phyloP scores from a whole-genome alignment of 2,113 vertebrate genomes.

The Physeter macrocephalus region DNA sequence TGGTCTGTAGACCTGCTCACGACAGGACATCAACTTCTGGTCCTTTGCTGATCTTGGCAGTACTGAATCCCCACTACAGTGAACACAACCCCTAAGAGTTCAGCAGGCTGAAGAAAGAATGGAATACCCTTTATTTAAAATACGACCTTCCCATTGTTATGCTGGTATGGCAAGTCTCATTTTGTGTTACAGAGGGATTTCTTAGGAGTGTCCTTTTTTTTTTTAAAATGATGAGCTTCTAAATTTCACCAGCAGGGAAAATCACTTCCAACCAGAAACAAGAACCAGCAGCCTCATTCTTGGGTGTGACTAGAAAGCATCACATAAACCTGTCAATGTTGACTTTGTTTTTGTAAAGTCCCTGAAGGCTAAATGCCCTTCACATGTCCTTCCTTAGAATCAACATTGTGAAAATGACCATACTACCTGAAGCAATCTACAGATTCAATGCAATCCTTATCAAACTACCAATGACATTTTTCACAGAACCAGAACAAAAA shows the following conservation, averaged over 20 bases:
- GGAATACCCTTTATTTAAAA: not conserved
- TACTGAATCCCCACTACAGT: too few species aligned
- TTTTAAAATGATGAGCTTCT: not conserved
- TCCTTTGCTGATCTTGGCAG: not conserved
- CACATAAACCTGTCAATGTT: not conserved
- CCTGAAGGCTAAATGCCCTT: not conserved
- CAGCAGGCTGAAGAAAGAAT: not conserved
- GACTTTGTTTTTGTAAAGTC: not conserved
- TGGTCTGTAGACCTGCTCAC: not conserved
- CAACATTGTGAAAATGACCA: too few species aligned
- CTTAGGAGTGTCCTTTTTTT: not conserved
- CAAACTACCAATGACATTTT: too few species aligned
- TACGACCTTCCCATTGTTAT: not conserved
- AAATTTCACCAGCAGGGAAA: not conserved
- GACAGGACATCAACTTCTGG: rapidly evolving
- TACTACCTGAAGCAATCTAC: too few species aligned
- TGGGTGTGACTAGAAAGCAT: not conserved
- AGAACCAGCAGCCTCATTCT: not conserved
- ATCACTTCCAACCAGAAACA: slow-evolving; percentile 36
- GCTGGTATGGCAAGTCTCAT: not conserved
- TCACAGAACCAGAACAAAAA: too few species aligned
- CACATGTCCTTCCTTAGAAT: not conserved
- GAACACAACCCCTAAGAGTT: not conserved
- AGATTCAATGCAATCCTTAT: too few species aligned
- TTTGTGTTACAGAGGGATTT: not conserved